Conservation (phyloP, 2,888 invertebrate species). For the Fragum fragum region DNA sequence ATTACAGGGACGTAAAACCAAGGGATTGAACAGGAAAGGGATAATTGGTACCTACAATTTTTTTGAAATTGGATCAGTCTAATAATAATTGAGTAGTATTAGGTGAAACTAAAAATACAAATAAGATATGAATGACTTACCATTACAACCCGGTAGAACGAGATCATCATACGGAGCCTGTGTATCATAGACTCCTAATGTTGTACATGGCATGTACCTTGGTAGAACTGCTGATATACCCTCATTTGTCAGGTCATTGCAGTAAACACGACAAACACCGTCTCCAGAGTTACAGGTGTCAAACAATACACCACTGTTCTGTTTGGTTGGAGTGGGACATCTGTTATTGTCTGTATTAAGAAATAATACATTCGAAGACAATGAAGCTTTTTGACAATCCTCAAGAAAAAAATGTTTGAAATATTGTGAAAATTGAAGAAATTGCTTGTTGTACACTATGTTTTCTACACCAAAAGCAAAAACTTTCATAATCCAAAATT, state of each 20-base stretch:
- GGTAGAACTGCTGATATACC: constrained; percentile 11
- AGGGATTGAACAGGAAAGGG: too few relatives aligned
- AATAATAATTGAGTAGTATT: too few relatives aligned
- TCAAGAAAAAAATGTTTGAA: too few relatives aligned
- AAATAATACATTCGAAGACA: too few relatives aligned
- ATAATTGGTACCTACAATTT: too few relatives aligned
- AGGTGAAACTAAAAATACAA: too few relatives aligned
- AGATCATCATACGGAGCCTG: constrained; percentile 15
- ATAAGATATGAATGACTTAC: too few relatives aligned
- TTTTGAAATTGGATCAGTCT: too few relatives aligned
- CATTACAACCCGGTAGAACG: constrained; percentile 11
- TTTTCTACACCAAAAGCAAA: too few relatives aligned
- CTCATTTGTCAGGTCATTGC: constrained; percentile 12
- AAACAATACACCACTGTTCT: background rate
- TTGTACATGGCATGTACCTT: constrained; percentile 6
- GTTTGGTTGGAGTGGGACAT: constrained; percentile 15
- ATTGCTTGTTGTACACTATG: background rate
- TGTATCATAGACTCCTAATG: constrained; percentile 8
- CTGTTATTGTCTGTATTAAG: background rate
- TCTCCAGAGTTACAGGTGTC: background rate
- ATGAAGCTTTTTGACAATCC: too few relatives aligned
- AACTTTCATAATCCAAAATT: too few relatives aligned
- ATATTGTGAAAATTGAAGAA: background rate
- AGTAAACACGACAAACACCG: constrained; percentile 44
- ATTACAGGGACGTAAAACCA: too few relatives aligned